A percentile compares a stretch with the other conserved stretches of the same genome.
Conservation (phyloP, 1,140 invertebrate genomes). For the Eufriesea mexicana region DNA sequence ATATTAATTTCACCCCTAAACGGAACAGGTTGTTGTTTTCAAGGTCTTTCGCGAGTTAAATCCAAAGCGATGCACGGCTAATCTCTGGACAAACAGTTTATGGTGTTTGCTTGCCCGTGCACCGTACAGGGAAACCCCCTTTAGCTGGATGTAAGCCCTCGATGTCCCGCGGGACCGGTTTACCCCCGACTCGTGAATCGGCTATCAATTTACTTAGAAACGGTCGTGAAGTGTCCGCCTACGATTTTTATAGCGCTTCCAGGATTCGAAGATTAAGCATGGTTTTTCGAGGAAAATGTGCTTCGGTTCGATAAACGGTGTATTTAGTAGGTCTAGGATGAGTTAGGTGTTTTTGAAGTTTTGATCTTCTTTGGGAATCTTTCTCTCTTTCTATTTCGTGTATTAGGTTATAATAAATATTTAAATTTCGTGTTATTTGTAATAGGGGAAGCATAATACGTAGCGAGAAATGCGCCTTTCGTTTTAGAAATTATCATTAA, state of each 20-base stretch:
- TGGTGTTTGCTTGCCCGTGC: constrained; percentile 74
- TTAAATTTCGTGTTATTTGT: no score
- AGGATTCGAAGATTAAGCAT: background rate
- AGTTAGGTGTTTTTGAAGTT: no score
- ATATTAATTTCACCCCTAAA: constrained; percentile 42
- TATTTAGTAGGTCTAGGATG: no score
- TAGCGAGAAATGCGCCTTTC: no score
- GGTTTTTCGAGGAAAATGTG: no score
- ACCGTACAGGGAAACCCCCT: constrained; percentile 1
- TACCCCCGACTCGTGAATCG: constrained; percentile 76
- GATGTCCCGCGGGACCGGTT: constrained; percentile 77
- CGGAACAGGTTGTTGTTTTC: constrained; percentile 55
- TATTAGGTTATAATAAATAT: no score
- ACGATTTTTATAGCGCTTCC: constrained; percentile 20
- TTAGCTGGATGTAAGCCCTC: constrained; percentile 51
- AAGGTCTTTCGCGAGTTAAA: constrained; percentile 65
- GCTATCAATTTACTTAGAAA: constrained; percentile 80
- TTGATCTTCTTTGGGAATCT: no score
- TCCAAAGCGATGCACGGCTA: constrained; percentile 70
- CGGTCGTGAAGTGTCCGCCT: constrained; percentile 62
- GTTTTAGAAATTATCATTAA: no score
- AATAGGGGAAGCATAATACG: no score
- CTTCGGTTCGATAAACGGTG: no score
- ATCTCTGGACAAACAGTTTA: constrained; percentile 80
- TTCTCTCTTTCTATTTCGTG: no score